Evolutionary conservation across 2,888 invertebrate genomes (phyloP).

Genomic region (Pandemis corylana): DNA sequence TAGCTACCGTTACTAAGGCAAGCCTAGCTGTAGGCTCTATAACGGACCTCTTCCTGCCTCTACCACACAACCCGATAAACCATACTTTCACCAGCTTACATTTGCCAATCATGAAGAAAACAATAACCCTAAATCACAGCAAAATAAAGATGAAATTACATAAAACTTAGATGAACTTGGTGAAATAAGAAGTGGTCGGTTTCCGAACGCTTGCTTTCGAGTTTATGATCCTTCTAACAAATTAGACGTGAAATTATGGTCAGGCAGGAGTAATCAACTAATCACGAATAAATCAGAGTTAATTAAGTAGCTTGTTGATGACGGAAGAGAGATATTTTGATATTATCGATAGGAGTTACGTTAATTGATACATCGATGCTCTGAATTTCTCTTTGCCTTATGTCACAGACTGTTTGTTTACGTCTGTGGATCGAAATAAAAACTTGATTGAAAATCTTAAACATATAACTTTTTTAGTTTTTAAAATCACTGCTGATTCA

Average conservation of each 20-base stretch:
- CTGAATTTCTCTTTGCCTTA: conserved; percentile 26
- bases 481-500: background rate
- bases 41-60: conserved; percentile 60
- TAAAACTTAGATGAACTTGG: background rate
- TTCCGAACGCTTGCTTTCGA: conserved; percentile 50
- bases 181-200: conserved; percentile 43
- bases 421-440: no score
- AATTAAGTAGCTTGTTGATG: conserved; percentile 16
- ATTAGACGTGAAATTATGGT: conserved; percentile 58
- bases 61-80: conserved; percentile 47
- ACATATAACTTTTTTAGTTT: no score
- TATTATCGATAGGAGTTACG: conserved; percentile 19
- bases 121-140: background rate
- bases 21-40: conserved; percentile 59
- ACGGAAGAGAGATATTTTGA: conserved; percentile 4
- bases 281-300: conserved; percentile 27
- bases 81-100: conserved; percentile 45
- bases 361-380: conserved; percentile 17
- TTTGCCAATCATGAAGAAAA: conserved; percentile 5
- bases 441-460: no score
- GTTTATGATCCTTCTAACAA: conserved; percentile 59
- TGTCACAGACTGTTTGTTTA: conserved; percentile 40
- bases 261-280: conserved; percentile 22
- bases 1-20: conserved; percentile 62
- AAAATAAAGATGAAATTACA: conserved; percentile 18